Conservation (phyloP, 2,888 invertebrate genomes). For the Ashinkailepas kermadecensis region DNA sequence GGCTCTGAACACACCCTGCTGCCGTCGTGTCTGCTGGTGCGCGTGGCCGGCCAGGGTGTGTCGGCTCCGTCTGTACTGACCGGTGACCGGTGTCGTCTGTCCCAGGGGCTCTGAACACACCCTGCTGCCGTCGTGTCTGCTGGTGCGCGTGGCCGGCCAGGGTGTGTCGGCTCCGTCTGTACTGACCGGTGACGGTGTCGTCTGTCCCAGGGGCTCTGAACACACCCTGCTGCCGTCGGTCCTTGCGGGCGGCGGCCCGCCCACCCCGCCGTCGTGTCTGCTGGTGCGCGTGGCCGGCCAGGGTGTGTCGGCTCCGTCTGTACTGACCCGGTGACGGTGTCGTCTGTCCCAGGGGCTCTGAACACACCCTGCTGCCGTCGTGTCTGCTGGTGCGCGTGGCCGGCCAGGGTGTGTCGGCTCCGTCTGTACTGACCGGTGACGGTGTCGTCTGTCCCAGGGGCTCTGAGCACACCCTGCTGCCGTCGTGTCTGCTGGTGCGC, state of each 20-base stretch:
- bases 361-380: background rate
- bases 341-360: background rate
- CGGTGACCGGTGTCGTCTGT: background rate
- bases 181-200: too few species aligned
- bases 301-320: background rate
- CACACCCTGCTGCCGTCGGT: background rate
- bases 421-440: too few species aligned
- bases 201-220: background rate
- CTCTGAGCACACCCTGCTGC: background rate
- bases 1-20: background rate
- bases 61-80: too few species aligned
- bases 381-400: constrained; percentile 12
- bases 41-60: background rate
- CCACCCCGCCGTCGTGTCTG: background rate
- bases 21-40: constrained; percentile 14
- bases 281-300: constrained; percentile 16
- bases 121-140: background rate
- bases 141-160: constrained; percentile 13
- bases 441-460: background rate
- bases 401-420: background rate
- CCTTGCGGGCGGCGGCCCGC: constrained; percentile 3
- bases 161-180: background rate
- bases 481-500: constrained; percentile 11
- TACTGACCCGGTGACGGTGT: too few species aligned
- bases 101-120: background rate